phyloP scores from a whole-genome alignment of 2,113 vertebrate species.

The Leucoraja erinaceus region DNA sequence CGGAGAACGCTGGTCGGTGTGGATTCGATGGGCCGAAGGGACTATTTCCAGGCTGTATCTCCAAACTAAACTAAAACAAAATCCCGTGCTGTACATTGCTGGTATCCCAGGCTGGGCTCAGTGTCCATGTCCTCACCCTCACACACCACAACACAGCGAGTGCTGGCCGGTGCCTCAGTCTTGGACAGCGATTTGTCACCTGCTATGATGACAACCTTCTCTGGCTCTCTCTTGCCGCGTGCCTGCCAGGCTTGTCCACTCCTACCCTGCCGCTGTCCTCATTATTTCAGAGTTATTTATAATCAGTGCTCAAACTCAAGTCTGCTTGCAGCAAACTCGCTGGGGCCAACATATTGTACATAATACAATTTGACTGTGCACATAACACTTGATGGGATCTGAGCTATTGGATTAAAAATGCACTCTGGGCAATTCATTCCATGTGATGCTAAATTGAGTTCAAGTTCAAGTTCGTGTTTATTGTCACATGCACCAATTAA shows the following conservation, averaged over 20 bases:
- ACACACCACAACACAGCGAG: too few relatives aligned
- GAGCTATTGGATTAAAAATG: conserved; percentile 20
- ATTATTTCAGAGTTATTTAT: conserved; percentile 36
- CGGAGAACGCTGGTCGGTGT: too few relatives aligned
- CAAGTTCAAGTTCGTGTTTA: too few relatives aligned
- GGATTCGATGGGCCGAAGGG: too few relatives aligned
- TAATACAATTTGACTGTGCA: conserved; percentile 31
- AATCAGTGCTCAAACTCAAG: background rate
- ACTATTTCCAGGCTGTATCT: too few relatives aligned
- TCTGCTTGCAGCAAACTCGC: conserved; percentile 2
- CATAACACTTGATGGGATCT: background rate
- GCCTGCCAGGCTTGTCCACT: background rate
- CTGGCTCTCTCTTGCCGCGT: background rate
- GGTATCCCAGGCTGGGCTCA: background rate
- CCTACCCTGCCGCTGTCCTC: background rate
- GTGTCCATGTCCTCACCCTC: too few relatives aligned
- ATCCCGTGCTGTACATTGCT: background rate
- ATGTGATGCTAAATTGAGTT: background rate
- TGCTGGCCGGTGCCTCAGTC: too few relatives aligned
- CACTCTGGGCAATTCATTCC: conserved; percentile 18
- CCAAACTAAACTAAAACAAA: too few relatives aligned
- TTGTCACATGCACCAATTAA: too few relatives aligned
- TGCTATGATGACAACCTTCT: background rate
- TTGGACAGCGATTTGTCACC: background rate
- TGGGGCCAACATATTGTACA: conserved; percentile 18